Percentiles rank a stretch among this genome's conserved stretches.
Evolutionary conservation across 2,888 invertebrate species (phyloP).

Genomic region (Ommatoiulus sabulosus): DNA sequence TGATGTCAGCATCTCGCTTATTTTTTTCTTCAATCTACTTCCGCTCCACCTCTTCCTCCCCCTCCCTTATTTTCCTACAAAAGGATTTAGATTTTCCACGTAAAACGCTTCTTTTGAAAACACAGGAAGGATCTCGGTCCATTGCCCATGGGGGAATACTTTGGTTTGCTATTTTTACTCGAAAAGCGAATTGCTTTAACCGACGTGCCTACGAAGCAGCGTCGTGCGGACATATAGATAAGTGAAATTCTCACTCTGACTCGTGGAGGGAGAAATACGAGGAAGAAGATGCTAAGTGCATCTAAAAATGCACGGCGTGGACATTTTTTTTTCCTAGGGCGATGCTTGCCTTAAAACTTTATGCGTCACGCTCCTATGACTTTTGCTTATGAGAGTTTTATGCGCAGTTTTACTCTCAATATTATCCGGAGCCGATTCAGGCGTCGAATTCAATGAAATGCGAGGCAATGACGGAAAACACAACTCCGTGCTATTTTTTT

Average conservation of each 20-base stretch:
- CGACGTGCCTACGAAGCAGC: constrained; percentile 24
- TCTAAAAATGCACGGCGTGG: constrained; percentile 27
- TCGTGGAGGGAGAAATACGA: not conserved
- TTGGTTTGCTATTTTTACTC: constrained; percentile 30
- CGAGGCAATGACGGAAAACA: constrained; percentile 15
- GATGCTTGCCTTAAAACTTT: constrained; percentile 23
- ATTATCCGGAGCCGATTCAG: constrained; percentile 35
- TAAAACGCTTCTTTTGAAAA: constrained; percentile 22
- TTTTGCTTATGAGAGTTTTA: constrained; percentile 36
- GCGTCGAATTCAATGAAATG: constrained; percentile 23
- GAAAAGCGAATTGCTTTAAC: constrained; percentile 5
- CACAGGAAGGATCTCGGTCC: constrained; percentile 40
- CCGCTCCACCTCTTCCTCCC: not conserved
- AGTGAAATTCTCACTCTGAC: constrained; percentile 31
- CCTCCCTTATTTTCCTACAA: constrained; percentile 6
- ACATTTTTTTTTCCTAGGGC: not conserved
- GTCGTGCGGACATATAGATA: constrained; percentile 14
- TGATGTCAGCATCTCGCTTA: constrained; percentile 1
- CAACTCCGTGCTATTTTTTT: not conserved
- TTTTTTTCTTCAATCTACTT: not conserved
- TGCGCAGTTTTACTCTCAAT: not conserved
- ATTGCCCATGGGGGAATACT: constrained; percentile 36
- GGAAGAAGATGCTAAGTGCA: constrained; percentile 36
- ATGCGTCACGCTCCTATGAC: constrained; percentile 30
- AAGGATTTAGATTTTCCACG: not conserved